These are phyloP conservation scores for Oreortyx pictus DNA, from an alignment of 2,797 vertebrate genomes.

Conservation along the genomic window DNA sequence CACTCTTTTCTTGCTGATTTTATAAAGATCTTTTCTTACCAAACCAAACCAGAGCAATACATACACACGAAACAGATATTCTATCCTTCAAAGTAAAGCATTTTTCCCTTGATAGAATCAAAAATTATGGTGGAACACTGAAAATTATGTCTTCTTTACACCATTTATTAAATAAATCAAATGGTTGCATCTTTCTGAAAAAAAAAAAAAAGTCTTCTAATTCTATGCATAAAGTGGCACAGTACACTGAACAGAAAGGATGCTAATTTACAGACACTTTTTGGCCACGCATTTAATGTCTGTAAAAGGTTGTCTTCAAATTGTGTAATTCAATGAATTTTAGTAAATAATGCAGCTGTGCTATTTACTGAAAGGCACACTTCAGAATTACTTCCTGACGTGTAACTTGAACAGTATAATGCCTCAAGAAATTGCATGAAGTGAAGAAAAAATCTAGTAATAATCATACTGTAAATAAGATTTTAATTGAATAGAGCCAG, in stretches of 20 bases:
- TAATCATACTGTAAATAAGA: background rate
- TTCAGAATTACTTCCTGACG: background rate
- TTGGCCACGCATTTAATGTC: constrained; percentile 21
- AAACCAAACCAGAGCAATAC: constrained; percentile 3
- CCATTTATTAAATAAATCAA: constrained; percentile 27
- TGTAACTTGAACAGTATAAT: background rate
- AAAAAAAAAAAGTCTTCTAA: background rate
- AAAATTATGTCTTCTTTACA: constrained; percentile 12
- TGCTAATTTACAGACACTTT: background rate
- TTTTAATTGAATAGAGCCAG: constrained; percentile 1
- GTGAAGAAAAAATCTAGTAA: background rate
- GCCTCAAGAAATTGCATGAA: background rate
- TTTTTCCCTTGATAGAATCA: background rate
- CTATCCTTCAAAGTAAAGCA: background rate
- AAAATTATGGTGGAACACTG: background rate
- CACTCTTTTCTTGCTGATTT: constrained; percentile 50
- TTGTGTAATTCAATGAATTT: constrained; percentile 1
- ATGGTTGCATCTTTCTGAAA: background rate
- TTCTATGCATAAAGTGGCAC: background rate
- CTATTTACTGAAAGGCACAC: background rate
- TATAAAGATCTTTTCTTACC: constrained; percentile 7
- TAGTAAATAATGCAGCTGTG: background rate
- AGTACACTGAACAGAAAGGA: constrained; percentile 3
- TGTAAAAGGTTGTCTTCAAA: background rate
- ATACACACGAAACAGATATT: background rate